phyloP scores from a whole-genome alignment of 37 sponge, comb jelly and placozoan species.

The Ianthella basta region DNA sequence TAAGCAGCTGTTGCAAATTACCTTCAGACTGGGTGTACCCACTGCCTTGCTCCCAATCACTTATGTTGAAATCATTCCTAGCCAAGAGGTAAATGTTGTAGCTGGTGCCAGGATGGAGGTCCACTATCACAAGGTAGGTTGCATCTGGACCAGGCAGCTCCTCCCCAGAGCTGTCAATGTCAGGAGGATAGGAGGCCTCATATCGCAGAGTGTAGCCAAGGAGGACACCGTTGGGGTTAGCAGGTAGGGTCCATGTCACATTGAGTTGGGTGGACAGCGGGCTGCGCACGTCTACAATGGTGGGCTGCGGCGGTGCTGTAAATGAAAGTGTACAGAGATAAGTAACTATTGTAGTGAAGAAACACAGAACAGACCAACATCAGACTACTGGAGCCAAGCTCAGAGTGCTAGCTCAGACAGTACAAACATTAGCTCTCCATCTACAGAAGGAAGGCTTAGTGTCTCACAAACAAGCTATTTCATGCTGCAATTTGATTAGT shows the following conservation, averaged over 20 bases:
- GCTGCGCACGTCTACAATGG: neutral
- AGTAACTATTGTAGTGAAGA: too few relatives aligned
- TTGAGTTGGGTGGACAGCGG: neutral
- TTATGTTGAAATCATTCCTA: neutral
- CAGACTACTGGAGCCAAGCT: too few relatives aligned
- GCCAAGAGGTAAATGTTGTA: neutral
- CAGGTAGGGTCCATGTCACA: constrained; percentile 2
- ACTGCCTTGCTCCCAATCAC: neutral
- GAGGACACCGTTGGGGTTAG: neutral
- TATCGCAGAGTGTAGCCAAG: neutral
- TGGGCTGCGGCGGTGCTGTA: constrained; percentile 17
- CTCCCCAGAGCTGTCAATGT: neutral
- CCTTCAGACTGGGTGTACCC: neutral
- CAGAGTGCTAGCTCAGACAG: too few relatives aligned
- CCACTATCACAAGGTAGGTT: neutral
- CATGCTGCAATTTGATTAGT: too few relatives aligned
- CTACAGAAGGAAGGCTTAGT: too few relatives aligned
- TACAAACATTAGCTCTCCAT: too few relatives aligned
- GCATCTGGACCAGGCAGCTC: too few relatives aligned
- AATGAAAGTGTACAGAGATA: neutral
- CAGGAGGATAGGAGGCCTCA: neutral
- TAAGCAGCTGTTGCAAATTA: neutral
- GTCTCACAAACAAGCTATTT: too few relatives aligned
- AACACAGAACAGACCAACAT: too few relatives aligned
- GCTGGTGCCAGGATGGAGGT: constrained; percentile 6